Conservation (phyloP, 2,888 invertebrate species). For the Alloplasta piceator region DNA sequence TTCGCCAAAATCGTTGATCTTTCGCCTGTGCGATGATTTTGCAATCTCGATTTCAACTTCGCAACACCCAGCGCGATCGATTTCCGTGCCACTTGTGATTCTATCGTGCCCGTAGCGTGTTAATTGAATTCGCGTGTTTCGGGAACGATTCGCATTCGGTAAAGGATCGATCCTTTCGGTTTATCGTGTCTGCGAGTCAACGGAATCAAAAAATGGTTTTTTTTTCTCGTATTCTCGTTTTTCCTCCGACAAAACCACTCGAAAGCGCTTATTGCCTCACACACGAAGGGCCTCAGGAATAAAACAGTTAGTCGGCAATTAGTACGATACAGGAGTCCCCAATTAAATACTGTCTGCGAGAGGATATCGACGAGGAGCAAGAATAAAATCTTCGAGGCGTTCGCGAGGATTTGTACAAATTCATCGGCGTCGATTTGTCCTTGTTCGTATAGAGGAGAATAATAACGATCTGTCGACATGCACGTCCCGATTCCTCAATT, state of each 20-base stretch:
- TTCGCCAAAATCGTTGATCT: too few relatives aligned
- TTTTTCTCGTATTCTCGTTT: conserved; percentile 45
- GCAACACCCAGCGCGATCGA: conserved; percentile 43
- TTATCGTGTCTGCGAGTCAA: conserved; percentile 63
- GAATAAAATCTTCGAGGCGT: conserved; percentile 35
- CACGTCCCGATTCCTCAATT: neutral
- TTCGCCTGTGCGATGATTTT: too few relatives aligned
- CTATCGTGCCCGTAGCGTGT: conserved; percentile 45
- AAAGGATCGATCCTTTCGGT: conserved; percentile 52
- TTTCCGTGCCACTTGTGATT: conserved; percentile 32
- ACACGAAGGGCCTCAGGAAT: conserved; percentile 61
- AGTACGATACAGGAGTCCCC: conserved; percentile 52
- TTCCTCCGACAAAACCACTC: conserved; percentile 52
- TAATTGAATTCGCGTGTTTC: conserved; percentile 72
- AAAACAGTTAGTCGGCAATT: conserved; percentile 69
- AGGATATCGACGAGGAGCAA: conserved; percentile 22
- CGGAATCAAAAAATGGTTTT: conserved; percentile 61
- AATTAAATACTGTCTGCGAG: conserved; percentile 41
- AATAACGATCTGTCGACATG: conserved; percentile 37
- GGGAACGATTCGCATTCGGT: conserved; percentile 57
- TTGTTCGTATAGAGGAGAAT: conserved; percentile 1
- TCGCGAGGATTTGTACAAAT: conserved; percentile 35
- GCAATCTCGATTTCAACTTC: conserved; percentile 31
- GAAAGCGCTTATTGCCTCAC: conserved; percentile 45
- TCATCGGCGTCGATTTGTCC: conserved; percentile 19